A percentile compares a stretch with the other conserved stretches of the same genome.
Evolutionary conservation across 35 echinoderm and acorn worm genomes (phyloP).

Genomic region (Heliocidaris tuberculata): DNA sequence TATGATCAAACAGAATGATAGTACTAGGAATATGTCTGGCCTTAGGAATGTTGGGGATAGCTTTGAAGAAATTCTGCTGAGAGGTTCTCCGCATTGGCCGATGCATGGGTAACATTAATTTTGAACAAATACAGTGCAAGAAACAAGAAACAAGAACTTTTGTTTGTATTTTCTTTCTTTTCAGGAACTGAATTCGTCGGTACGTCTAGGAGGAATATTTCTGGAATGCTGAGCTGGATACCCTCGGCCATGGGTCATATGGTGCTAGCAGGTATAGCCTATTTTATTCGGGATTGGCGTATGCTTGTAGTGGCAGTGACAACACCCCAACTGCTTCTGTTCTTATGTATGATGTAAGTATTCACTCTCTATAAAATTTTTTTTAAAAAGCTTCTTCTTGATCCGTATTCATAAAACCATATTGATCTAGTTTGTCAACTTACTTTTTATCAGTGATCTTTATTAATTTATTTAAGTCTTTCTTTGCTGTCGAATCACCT

Average conservation of each 20-base stretch:
- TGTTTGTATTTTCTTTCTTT: background rate
- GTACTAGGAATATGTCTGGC: too few species aligned
- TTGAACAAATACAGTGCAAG: background rate
- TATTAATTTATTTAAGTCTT: too few species aligned
- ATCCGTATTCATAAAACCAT: background rate
- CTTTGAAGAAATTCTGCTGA: background rate
- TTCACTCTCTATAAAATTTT: too few species aligned
- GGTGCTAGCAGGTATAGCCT: conserved; percentile 63
- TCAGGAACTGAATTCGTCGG: conserved; percentile 77
- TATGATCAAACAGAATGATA: too few species aligned
- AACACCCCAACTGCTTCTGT: conserved; percentile 39
- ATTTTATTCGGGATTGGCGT: conserved; percentile 77
- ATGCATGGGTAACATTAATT: too few species aligned
- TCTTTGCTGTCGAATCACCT: too few species aligned
- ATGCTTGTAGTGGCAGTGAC: conserved; percentile 62
- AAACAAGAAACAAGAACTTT: background rate
- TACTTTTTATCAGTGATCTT: too few species aligned
- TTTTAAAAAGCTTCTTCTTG: background rate
- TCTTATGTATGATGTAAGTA: conserved; percentile 68
- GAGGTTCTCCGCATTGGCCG: background rate
- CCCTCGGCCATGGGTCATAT: conserved; percentile 69
- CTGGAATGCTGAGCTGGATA: conserved; percentile 57
- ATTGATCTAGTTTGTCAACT: too few species aligned
- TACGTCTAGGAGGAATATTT: conserved; percentile 66
- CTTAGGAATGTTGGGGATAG: too few species aligned